Evolutionary conservation across 2,797 vertebrate species (phyloP).

Genomic region (Centropyge bicolor): DNA sequence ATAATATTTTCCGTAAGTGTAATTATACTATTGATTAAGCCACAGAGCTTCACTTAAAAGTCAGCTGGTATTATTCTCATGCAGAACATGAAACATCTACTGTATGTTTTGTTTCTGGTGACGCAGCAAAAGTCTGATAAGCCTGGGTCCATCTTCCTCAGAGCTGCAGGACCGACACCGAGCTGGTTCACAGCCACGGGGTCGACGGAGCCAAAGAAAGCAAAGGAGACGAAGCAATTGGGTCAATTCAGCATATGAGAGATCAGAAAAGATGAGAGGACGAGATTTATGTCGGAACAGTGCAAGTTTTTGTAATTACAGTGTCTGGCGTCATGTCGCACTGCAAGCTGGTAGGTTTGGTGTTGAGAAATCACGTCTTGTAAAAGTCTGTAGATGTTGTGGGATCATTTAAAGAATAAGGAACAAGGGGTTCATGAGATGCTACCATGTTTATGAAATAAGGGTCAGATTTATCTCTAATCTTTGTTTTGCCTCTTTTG

Average conservation of each 20-base stretch:
- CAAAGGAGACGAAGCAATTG: slow-evolving; percentile 10
- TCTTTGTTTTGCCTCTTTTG: background rate
- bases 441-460: background rate
- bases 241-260: slow-evolving; percentile 14
- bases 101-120: slow-evolving; percentile 49
- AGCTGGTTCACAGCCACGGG: slow-evolving; percentile 26
- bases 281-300: background rate
- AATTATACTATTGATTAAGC: slow-evolving; percentile 77
- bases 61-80: slow-evolving; percentile 48
- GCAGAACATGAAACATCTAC: slow-evolving; percentile 42
- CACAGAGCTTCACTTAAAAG: slow-evolving; percentile 49
- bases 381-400: background rate
- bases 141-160: slow-evolving; percentile 44
- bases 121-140: slow-evolving; percentile 42
- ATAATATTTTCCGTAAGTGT: slow-evolving; percentile 67
- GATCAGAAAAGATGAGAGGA: slow-evolving; percentile 8
- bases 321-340: slow-evolving; percentile 10
- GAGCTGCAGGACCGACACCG: slow-evolving; percentile 6
- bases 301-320: background rate
- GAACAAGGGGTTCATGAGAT: background rate
- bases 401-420: background rate
- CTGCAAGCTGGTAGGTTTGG: background rate
- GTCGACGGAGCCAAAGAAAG: slow-evolving; percentile 21
- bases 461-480: background rate
- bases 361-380: background rate